Evolutionary conservation across 1,140 invertebrate species (phyloP), one percentile per base, ranked within the genome.

Genomic region (Drosophila ohnishii): DNA sequence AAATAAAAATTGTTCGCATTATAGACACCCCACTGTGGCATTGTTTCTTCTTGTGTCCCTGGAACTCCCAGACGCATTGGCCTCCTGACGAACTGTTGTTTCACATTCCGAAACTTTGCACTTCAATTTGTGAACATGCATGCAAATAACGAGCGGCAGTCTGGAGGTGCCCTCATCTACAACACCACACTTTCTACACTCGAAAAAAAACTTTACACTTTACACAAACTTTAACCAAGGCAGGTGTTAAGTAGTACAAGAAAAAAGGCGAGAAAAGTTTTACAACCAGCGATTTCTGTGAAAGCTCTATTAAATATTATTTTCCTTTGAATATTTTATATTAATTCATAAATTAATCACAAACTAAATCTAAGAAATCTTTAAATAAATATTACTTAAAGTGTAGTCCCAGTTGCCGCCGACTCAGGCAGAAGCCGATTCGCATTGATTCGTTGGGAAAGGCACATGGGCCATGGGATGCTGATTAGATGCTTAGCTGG

Each of bases 81-180:
- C 34, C 67, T 32, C 34, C 39, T 58, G 48, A 64, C 65, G 63
- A 48, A 57, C 50, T 45, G 34, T 73, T 70, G 69, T 79, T 79
- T 65, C 63, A 40, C 78, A 80, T 69, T 81, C 56, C 16, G 30
- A 84, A 87, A 83, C 75, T 87, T 87, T 83, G 79, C 80, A 88
- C 84, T 87, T 82, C 75, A 82, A 86, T 79, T 86, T 76, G 56
- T 74, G 78, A 76, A 75, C 74, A 76, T 88, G 84, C 72, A 88
- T 83, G 76, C 76, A 83, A 88, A 83, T 86, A 74, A 69, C 62
- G 48, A 73, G 50, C 25, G 39, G 34, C 59, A 64, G 66, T 50
- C 53, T 39, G 45, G 35, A 58, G 65, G 51, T 45, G 47, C 42
- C 50, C 45, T 39, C 48, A 59, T 42, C 60, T 60, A 16, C 30